These are phyloP conservation scores for Tringa solitaria DNA, from an alignment of 2,113 vertebrate genomes.

Conservation along the genomic window DNA sequence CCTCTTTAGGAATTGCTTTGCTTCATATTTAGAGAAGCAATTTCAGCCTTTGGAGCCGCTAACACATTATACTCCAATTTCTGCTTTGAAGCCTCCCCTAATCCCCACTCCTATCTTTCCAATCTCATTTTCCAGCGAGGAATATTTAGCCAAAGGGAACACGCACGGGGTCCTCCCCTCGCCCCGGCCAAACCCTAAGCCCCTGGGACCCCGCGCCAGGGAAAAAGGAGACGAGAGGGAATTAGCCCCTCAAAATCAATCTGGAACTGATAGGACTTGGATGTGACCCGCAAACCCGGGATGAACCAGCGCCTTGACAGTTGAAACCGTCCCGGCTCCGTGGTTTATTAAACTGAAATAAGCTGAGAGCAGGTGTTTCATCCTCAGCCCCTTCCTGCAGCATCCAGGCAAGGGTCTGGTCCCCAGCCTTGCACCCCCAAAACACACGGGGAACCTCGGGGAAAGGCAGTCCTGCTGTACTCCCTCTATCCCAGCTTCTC, in stretches of 20 bases:
- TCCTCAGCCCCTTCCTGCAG: not conserved
- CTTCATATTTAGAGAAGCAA: not conserved
- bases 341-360: not conserved
- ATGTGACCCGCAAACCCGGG: not conserved
- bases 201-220: not conserved
- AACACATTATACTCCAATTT: constrained; percentile 20
- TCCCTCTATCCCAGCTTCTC: not conserved
- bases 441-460: fast-evolving
- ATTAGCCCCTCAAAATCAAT: constrained; percentile 18
- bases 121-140: constrained; percentile 46
- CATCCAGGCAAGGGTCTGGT: not conserved
- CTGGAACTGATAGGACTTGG: constrained; percentile 8
- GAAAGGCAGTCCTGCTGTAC: not conserved
- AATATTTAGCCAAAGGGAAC: not conserved
- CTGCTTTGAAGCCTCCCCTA: constrained; percentile 11
- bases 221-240: constrained; percentile 8
- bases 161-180: fast-evolving
- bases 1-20: not conserved
- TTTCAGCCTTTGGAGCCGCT: not conserved
- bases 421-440: not conserved
- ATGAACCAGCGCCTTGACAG: not conserved
- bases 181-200: not conserved
- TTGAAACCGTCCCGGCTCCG: not conserved
- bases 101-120: constrained; percentile 6
- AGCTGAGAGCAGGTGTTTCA: not conserved